These are phyloP conservation scores for Hydriomena furcata DNA, from an alignment of 2,888 invertebrate species.

Conservation along the genomic window DNA sequence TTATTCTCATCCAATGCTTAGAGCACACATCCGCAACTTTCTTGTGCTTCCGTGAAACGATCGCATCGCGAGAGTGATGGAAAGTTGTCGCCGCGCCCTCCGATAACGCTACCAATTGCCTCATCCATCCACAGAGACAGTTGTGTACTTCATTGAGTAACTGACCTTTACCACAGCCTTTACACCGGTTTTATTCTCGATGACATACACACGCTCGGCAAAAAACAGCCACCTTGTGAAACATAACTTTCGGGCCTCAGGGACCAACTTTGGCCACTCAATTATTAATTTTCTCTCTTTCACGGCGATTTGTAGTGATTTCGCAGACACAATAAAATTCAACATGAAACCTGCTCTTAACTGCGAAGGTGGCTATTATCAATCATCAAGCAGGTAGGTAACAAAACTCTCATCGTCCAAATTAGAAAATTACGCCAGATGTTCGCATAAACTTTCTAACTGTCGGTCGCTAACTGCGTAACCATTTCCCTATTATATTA, in stretches of 20 bases:
- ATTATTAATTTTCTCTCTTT: slow-evolving; percentile 8
- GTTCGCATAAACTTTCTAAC: slow-evolving; percentile 71
- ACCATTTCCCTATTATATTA: slow-evolving; percentile 68
- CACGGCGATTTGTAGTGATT: not conserved
- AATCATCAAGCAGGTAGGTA: slow-evolving; percentile 30
- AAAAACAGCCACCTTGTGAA: slow-evolving; percentile 34
- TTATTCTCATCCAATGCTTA: slow-evolving; percentile 39
- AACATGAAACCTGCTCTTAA: not conserved
- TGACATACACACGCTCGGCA: slow-evolving; percentile 34
- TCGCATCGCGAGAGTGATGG: slow-evolving; percentile 46
- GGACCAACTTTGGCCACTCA: slow-evolving; percentile 20
- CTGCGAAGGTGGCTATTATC: slow-evolving; percentile 25
- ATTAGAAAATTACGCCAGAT: slow-evolving; percentile 66
- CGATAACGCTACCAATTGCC: slow-evolving; percentile 50
- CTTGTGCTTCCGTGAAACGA: slow-evolving; percentile 55
- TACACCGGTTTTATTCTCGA: slow-evolving; percentile 46
- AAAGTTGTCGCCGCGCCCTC: slow-evolving; percentile 64
- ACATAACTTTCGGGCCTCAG: slow-evolving; percentile 19
- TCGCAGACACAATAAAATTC: not conserved
- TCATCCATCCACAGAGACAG: slow-evolving; percentile 39
- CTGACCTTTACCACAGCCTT: slow-evolving; percentile 60
- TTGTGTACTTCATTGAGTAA: slow-evolving; percentile 50
- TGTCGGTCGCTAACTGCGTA: slow-evolving; percentile 61
- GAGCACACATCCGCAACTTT: slow-evolving; percentile 41
- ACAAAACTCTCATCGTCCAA: slow-evolving; percentile 50